Evolutionary conservation across 2,888 invertebrate species (phyloP), one percentile per base, ranked within the genome.

Genomic region (Plusia festucae): DNA sequence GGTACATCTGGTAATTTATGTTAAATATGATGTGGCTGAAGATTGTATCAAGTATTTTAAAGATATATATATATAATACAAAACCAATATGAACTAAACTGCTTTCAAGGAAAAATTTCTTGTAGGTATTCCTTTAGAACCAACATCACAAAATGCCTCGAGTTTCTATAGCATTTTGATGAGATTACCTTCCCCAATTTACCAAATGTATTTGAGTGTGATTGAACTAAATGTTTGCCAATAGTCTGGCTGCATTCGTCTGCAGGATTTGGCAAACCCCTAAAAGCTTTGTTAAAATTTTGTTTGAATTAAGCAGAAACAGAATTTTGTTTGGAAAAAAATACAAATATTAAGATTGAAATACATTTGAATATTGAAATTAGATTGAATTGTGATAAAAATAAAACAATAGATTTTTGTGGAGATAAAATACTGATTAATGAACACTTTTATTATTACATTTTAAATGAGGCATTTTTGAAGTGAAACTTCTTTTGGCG

Each of bases 191-290:
- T 55, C 52, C 54, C 46, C 65, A 65, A 77, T 75, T 65, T 60
- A 46, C 53, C 49, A 75, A 78, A 68, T 68, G 65, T 71, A 70
- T 65, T 71, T 66, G 59, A 16, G 46, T 63, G 62, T 66, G 78
- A 80, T 79, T 73, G 61, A 73, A 68, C 65, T 73, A 72, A 78
- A 75, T 79, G 79, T 82, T 83, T 83, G 81, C 76, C 70, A 74
- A 75, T 72, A 74, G 79, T 83, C 83, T 76, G 73, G 66, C 55
- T 68, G 69, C 71, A 65, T 71, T 73, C 70, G 69, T 69, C 69
- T 70, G 64, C 72, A 76, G 68, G 57, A 77, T 84, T 80, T 70
- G 68, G 76, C 70, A 57, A 66, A 68, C 70, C 70, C 46, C 76
- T 71, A 63, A 72, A 79, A 73, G 77, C 74, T 69, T 71, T 74